Conservation (phyloP, 1,140 invertebrate genomes). For the Gonatopus flavifemur region DNA sequence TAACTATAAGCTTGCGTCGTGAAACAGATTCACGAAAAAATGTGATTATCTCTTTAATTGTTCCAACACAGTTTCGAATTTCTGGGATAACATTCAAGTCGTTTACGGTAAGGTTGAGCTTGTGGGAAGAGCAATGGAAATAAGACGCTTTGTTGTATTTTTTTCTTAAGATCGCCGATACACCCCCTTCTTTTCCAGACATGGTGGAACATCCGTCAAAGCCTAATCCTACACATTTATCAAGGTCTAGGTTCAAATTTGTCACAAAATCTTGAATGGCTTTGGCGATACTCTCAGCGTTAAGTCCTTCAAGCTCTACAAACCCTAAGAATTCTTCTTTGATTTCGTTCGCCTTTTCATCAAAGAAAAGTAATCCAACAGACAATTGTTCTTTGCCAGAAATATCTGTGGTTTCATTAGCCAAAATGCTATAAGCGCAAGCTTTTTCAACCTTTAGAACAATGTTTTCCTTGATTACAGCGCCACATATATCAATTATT, state of each 20-base stretch:
- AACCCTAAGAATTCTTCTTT: conserved; percentile 38
- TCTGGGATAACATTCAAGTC: conserved; percentile 34
- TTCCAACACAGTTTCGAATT: conserved; percentile 39
- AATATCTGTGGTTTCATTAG: conserved; percentile 36
- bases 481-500: conserved; percentile 26
- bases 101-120: conserved; percentile 47
- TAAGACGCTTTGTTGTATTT: conserved; percentile 39
- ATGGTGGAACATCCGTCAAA: conserved; percentile 43
- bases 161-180: conserved; percentile 38
- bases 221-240: conserved; percentile 22
- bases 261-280: conserved; percentile 21
- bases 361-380: conserved; percentile 28
- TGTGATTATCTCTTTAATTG: conserved; percentile 37
- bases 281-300: conserved; percentile 21
- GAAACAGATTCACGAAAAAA: conserved; percentile 42
- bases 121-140: conserved; percentile 45
- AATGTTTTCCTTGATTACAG: conserved; percentile 23
- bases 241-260: conserved; percentile 9
- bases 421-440: conserved; percentile 22
- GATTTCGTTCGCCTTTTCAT: conserved; percentile 15
- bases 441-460: conserved; percentile 24
- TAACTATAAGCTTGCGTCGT: conserved; percentile 36
- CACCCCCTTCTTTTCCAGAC: conserved; percentile 37
- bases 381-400: conserved; percentile 38
- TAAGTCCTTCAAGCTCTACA: conserved; percentile 20